Evolutionary conservation across 2,113 vertebrate species (phyloP).

Genomic region (human (Homo sapiens)): GRCh38 chr3:84395501-84396000

Average conservation of each 20-base stretch:
- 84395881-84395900: neutral
- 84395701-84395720: neutral
- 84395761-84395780: neutral
- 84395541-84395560: no score
- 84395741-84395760: neutral
- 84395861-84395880: neutral
- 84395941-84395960: neutral
- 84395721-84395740: neutral
- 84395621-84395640: neutral
- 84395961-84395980: neutral
- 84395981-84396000: neutral
- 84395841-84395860: neutral
- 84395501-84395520: no score
- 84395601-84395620: no score
- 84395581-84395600: no score
- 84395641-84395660: neutral
- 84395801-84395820: neutral
- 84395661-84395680: neutral
- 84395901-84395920: neutral
- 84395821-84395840: neutral
- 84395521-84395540: no score
- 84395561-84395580: no score
- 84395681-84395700: neutral
- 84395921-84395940: neutral
- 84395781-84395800: neutral